Conservation (phyloP, 2,888 invertebrate species). For the Athripsodes cinereus region DNA sequence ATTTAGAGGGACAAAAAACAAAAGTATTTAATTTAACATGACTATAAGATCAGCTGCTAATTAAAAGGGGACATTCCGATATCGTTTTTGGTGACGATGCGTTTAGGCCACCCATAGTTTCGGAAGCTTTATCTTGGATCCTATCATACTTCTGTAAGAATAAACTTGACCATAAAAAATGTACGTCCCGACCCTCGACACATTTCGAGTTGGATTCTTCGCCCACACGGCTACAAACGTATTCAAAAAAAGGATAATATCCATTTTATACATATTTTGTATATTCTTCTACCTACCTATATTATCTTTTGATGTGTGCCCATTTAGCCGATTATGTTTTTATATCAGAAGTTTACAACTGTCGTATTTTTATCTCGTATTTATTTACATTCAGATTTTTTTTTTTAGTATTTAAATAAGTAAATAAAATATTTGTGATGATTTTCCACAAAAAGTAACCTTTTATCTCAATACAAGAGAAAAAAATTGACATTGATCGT, state of each 20-base stretch:
- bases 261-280: slow-evolving; percentile 5
- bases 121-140: slow-evolving; percentile 14
- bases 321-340: too few relatives aligned
- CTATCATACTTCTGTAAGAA: slow-evolving; percentile 16
- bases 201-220: slow-evolving; percentile 5
- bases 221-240: neutral
- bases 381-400: too few relatives aligned
- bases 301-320: too few relatives aligned
- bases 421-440: too few relatives aligned
- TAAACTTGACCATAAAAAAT: slow-evolving; percentile 16
- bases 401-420: too few relatives aligned
- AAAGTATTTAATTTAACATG: neutral
- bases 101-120: slow-evolving; percentile 18
- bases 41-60: neutral
- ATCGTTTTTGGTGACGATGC: slow-evolving; percentile 7
- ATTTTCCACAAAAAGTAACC: too few relatives aligned
- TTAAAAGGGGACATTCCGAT: slow-evolving; percentile 2
- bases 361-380: too few relatives aligned
- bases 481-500: too few relatives aligned
- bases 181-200: slow-evolving; percentile 15
- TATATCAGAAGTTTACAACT: too few relatives aligned
- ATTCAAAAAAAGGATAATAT: neutral
- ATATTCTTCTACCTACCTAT: slow-evolving; percentile 7
- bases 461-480: too few relatives aligned
- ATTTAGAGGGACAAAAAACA: neutral